A percentile compares a stretch with the other conserved stretches of the same genome.
These are phyloP conservation scores for Apeira syringaria DNA, from an alignment of 2,888 invertebrate genomes.

Conservation along the genomic window DNA sequence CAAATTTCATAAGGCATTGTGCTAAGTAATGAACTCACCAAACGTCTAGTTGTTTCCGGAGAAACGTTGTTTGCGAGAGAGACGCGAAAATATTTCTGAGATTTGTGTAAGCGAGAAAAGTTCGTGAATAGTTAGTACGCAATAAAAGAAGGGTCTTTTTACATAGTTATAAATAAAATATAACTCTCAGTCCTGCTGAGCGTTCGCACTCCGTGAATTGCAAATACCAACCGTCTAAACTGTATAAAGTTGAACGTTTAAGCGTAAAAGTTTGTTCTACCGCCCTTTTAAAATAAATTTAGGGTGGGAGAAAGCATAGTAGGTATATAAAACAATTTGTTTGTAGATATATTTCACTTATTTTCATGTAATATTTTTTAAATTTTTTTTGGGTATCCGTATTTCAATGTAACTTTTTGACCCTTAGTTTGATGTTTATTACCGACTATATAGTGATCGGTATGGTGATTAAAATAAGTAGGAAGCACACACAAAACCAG, in stretches of 20 bases:
- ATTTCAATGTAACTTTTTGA: no score
- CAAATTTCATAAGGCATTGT: no score
- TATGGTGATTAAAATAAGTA: slow-evolving; percentile 75
- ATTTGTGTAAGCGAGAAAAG: not conserved
- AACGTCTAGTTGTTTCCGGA: no score
- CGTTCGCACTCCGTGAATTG: slow-evolving; percentile 75
- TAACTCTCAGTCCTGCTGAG: slow-evolving; percentile 71
- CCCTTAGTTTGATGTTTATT: slow-evolving; percentile 64
- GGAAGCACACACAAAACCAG: slow-evolving; percentile 64
- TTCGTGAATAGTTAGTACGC: slow-evolving; percentile 43
- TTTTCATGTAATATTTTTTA: no score
- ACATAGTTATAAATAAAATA: slow-evolving; percentile 81
- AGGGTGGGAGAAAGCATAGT: no score
- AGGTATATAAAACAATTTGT: no score
- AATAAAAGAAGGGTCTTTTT: slow-evolving; percentile 53
- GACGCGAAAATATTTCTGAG: no score
- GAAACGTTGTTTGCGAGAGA: no score
- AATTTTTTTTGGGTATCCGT: no score
- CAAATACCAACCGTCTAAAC: slow-evolving; percentile 68
- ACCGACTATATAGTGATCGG: slow-evolving; percentile 62
- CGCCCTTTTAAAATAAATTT: slow-evolving; percentile 22
- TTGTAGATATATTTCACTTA: no score
- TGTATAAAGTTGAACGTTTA: slow-evolving; percentile 47
- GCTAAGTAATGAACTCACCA: no score
- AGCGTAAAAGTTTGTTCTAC: slow-evolving; percentile 39